Evolutionary conservation across 2,888 invertebrate genomes (phyloP).

Genomic region (Drosophila mercatorum): DNA sequence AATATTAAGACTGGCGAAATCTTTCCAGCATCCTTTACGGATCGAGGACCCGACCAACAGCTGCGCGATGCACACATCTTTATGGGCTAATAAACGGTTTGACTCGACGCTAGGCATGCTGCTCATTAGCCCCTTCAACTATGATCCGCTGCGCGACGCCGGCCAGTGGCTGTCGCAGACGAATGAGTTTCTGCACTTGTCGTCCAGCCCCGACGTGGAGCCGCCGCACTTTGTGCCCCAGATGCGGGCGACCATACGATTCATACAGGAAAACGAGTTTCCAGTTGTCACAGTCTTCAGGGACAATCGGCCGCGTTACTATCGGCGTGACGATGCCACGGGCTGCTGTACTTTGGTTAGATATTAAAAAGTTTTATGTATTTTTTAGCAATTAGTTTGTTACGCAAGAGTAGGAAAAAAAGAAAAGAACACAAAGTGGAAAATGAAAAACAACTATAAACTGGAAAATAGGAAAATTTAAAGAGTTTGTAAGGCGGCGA

Average conservation of each 20-base stretch:
- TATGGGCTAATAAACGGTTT: constrained; percentile 94
- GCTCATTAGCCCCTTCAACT: constrained; percentile 96
- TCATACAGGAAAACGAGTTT: constrained; percentile 97
- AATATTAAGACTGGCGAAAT: constrained; percentile 97
- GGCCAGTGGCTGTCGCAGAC: constrained; percentile 96
- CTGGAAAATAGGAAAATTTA: constrained; percentile 29
- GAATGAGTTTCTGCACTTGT: constrained; percentile 97
- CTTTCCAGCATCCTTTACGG: constrained; percentile 95
- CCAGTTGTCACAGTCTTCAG: constrained; percentile 97
- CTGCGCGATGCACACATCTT: constrained; percentile 92
- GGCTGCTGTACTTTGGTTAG: constrained; percentile 93
- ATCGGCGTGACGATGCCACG: constrained; percentile 93
- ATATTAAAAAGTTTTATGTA: constrained; percentile 86
- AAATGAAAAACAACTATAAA: constrained; percentile 44
- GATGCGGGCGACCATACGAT: constrained; percentile 95
- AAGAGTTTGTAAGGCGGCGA: no score
- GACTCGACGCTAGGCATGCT: constrained; percentile 94
- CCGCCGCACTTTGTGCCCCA: constrained; percentile 95
- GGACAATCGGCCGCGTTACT: constrained; percentile 96
- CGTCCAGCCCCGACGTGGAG: constrained; percentile 96
- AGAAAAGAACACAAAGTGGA: constrained; percentile 36
- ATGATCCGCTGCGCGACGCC: constrained; percentile 95
- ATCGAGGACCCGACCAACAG: constrained; percentile 95
- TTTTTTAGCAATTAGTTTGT: constrained; percentile 68
- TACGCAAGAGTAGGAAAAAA: constrained; percentile 41